Percentiles rank a stretch among this genome's conserved stretches.
Conservation (phyloP, 2,113 vertebrate species). For the Pimephales promelas region DNA sequence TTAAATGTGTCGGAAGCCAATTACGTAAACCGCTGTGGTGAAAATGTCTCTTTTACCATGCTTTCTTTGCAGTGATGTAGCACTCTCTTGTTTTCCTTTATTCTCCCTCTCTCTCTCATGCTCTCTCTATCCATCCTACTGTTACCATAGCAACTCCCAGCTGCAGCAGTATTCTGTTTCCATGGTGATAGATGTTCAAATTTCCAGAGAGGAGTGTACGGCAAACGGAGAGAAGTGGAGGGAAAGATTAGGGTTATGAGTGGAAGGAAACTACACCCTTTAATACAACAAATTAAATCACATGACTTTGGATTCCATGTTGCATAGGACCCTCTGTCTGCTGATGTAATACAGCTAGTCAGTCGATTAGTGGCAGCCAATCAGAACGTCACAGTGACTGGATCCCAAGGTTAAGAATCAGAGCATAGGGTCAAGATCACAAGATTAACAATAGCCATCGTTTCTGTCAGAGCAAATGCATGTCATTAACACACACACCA, state of each 20-base stretch:
- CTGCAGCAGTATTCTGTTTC: constrained; percentile 79
- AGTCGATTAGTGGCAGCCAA: background rate
- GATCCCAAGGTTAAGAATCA: background rate
- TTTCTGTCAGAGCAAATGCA: background rate
- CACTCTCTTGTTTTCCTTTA: constrained; percentile 51
- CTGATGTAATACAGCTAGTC: background rate
- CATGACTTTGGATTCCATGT: constrained; percentile 24
- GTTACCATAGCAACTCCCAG: constrained; percentile 77
- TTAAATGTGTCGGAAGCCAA: constrained; percentile 19
- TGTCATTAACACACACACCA: background rate
- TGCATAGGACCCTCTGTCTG: background rate
- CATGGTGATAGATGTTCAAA: constrained; percentile 71
- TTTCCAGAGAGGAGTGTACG: constrained; percentile 68
- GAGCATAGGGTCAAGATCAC: background rate
- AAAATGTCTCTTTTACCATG: background rate
- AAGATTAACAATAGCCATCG: constrained; percentile 29
- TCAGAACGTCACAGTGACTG: background rate
- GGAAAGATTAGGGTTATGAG: constrained; percentile 56
- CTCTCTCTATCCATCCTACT: constrained; percentile 56
- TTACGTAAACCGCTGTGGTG: background rate
- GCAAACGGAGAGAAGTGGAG: constrained; percentile 51
- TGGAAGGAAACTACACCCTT: constrained; percentile 59
- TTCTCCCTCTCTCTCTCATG: constrained; percentile 12
- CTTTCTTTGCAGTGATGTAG: constrained; percentile 73
- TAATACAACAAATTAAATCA: constrained; percentile 50